These are phyloP conservation scores for Astropecten irregularis DNA, from an alignment of 53 echinoderm and acorn worm species.

Conservation along the genomic window DNA sequence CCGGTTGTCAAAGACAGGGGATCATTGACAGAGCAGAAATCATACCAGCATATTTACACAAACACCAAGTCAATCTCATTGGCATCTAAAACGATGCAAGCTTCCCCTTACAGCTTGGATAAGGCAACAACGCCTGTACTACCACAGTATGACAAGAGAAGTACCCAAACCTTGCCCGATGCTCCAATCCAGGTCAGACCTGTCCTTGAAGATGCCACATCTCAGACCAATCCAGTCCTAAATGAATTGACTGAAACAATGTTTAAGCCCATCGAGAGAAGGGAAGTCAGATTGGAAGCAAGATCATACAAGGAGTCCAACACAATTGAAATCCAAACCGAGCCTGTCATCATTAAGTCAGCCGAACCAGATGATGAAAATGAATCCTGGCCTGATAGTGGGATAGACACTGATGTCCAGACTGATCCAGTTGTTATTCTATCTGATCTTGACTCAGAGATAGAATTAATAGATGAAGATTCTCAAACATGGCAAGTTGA, in stretches of 20 bases:
- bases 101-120: background rate
- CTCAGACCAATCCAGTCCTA: slow-evolving; percentile 13
- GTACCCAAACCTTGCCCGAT: slow-evolving; percentile 26
- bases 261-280: slow-evolving; percentile 27
- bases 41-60: slow-evolving; percentile 21
- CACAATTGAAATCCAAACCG: slow-evolving; percentile 65
- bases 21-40: background rate
- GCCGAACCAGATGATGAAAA: slow-evolving; percentile 32
- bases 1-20: slow-evolving; percentile 7
- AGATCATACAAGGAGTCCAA: slow-evolving; percentile 29
- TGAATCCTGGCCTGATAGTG: slow-evolving; percentile 49
- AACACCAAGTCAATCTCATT: slow-evolving; percentile 8
- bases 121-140: slow-evolving; percentile 23
- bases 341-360: slow-evolving; percentile 75
- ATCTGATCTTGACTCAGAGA: slow-evolving; percentile 47
- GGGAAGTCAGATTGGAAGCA: slow-evolving; percentile 14
- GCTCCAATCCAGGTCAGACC: slow-evolving; percentile 14
- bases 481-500: slow-evolving; percentile 37
- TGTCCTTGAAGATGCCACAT: slow-evolving; percentile 13
- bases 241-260: slow-evolving; percentile 10
- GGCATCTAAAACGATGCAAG: slow-evolving; percentile 9
- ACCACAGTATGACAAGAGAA: background rate
- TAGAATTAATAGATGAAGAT: slow-evolving; percentile 34
- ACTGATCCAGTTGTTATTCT: slow-evolving; percentile 73
- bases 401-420: slow-evolving; percentile 65